Evolutionary conservation across 2,888 invertebrate genomes (phyloP), one percentile per base, ranked within the genome.

Genomic region (Sinodicranocentrus sp.): DNA sequence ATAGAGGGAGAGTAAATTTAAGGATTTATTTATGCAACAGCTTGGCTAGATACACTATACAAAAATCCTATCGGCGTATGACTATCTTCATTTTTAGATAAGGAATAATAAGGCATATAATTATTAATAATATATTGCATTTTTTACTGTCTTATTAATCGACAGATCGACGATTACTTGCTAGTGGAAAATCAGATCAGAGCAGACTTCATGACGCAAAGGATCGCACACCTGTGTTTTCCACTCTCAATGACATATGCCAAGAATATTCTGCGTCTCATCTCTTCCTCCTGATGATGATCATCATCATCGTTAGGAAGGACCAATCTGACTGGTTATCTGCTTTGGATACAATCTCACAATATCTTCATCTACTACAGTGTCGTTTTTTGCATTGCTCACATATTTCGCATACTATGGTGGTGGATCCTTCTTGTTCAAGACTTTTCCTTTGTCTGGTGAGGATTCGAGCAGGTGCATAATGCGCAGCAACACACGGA

Each of bases 261-360:
- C 83, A 83, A 83, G 77, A 76, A 82, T 65, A 77, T 77, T 72
- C 76, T 83, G 59, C 83, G 83, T 83, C 83, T 83, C 65, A 82
- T 33, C 57, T 67, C 28, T 44, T 57, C 57, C 39, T 25, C 48
- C 44, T 17, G 43, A 43, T 63, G 23, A 68, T 33, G n/a, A 21
- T 59, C 26, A 79, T 52, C 52, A 71, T 48, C 61, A 63, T 23
- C 59, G 23, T 39, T 25, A 68, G 23, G 72, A 78, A 54, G 65
- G 25, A 75, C 82, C 61, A n/a, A 59, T 48, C 82, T 21, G 57
- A 82, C 82, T 75, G 70, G 68, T 75, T 68, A 57, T 52, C 33
- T 48, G 2, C 19, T 48, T 48, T 68, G 48, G 26, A 67, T 15
- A 21, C 43, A 33, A 33, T 6, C 33, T 33, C 10, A 33, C 33